Base-by-base conservation (phyloP, 2,113 vertebrate species). In the Verasper variegatus region DNA sequence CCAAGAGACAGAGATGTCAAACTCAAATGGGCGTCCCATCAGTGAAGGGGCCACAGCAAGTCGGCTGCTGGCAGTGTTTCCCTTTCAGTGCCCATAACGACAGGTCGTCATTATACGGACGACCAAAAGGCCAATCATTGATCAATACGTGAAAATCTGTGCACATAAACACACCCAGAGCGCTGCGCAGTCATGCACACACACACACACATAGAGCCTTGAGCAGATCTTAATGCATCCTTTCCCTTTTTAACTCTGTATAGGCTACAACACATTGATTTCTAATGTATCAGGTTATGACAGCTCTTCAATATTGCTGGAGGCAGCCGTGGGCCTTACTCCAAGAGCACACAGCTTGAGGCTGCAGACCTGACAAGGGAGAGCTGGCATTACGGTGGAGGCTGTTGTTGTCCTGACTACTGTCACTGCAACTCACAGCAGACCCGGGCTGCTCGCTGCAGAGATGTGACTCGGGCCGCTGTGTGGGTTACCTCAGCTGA, bases 251-350 rank as follows among this genome's bases (percentile, higher is more conserved):
- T 83, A 88, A 88, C 83, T 81, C 88, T 83, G 88, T 83, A 88
- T 72, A 75, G 72, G 63, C 73, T 84, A 82, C 83, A 89, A 80
- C 75, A 63, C 88, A 87, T 90, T 86, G 85, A 87, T 91, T 90
- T 88, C 86, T 92, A 89, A 91, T 92, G 85, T 82, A 88, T 90
- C 83, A 90, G 83, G 68, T 83, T 85, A 86, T 93, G 91, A 90
- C 91, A 90, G 88, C 77, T 91, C 85, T 86, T 88, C 90, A 68
- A 88, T 91, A 85, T 58, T 35, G 85, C 86, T 88, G 73, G 54
- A 87, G 87, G 87, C 86, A 63, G 80, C 78, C 47, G 27, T 27
- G 54, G 71, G 66, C 75, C 55, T 80, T 27, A 27, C 60, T 74
- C 69, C 1, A 17, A 62, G 76, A 78, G 80, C 54, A 51, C 70